Conservation (phyloP, 2,888 invertebrate species). For the Philereme transversata region DNA sequence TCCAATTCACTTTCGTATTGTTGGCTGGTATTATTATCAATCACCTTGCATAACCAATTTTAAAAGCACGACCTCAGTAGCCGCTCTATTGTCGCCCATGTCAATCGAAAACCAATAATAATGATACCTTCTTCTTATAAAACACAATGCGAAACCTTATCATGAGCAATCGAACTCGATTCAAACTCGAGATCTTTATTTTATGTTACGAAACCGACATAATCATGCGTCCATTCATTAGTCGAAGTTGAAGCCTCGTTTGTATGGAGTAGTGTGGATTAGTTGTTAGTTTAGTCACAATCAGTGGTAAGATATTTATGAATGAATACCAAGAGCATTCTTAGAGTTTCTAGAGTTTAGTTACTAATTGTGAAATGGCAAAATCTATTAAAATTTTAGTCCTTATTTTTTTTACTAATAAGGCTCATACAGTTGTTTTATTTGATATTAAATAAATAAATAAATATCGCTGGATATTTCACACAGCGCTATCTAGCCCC, state of each 20-base stretch:
- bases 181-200: conserved; percentile 52
- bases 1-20: conserved; percentile 22
- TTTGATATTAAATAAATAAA: no score
- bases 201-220: conserved; percentile 50
- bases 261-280: conserved; percentile 2
- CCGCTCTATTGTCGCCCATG: conserved; percentile 32
- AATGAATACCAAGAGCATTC: background rate
- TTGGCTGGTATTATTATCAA: conserved; percentile 14
- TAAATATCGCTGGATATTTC: no score
- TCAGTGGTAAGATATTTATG: background rate
- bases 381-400: no score
- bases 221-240: conserved; percentile 69
- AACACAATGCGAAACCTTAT: conserved; percentile 27
- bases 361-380: no score
- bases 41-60: conserved; percentile 21
- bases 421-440: no score
- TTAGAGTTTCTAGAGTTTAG: background rate
- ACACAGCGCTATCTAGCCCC: no score
- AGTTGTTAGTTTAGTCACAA: conserved; percentile 3
- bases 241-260: conserved; percentile 37
- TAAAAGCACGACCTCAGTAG: conserved; percentile 37
- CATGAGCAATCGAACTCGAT: conserved; percentile 42
- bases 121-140: conserved; percentile 36
- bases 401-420: no score
- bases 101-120: conserved; percentile 33